Base-by-base conservation (phyloP, 2,797 vertebrate genomes). In the Galagoides demidoff region DNA sequence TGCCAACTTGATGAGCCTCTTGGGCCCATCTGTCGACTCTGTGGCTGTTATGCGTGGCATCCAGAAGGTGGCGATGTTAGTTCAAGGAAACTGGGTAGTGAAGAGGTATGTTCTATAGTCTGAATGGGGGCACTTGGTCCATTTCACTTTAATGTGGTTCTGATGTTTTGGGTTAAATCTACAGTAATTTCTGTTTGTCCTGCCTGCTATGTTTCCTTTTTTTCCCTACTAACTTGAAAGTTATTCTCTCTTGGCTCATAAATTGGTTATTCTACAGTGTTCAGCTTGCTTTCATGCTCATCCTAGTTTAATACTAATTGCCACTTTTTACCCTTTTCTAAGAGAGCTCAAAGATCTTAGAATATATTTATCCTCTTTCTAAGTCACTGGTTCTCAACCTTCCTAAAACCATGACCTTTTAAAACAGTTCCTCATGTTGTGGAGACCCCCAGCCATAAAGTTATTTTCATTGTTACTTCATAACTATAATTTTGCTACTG, bases 41-140 rank as follows among this genome's bases (percentile, higher is more conserved):
- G 99, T 99, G 0, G 97, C 99, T 27, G 99, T 99, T 94, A 98
- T 99, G 96, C 99, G 99, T 87, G 99, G 99, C 97, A 99, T 99
- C 98, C 99, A 99, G 98, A 99, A 99, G 99, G 99, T 99, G 99
- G 99, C 99, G 23, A 99, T 99, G 98, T 98, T 99, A 94, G 99
- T 99, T 87, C 99, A 99, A 98, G 99, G 99, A 57, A 99, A 99
- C 99, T 99, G 99, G 99, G 99, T 99, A 14, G 99, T 99, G 14
- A 99, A 99, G 98, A 99, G 99, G 99, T 99, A 98, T 64, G 34
- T 2, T 57, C 95, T 91, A 23, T 14, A 1, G 45, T 76, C 34
- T 20, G 10, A 29, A 2, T 39, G n/a, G 59, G n/a, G 39, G 20
- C 9, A 0, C 34, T 66, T 10, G 25, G 10, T 34, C 37, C 86